Base-by-base conservation (phyloP, 2,113 vertebrate genomes). In the Boulengeromyrus knoepffleri region DNA sequence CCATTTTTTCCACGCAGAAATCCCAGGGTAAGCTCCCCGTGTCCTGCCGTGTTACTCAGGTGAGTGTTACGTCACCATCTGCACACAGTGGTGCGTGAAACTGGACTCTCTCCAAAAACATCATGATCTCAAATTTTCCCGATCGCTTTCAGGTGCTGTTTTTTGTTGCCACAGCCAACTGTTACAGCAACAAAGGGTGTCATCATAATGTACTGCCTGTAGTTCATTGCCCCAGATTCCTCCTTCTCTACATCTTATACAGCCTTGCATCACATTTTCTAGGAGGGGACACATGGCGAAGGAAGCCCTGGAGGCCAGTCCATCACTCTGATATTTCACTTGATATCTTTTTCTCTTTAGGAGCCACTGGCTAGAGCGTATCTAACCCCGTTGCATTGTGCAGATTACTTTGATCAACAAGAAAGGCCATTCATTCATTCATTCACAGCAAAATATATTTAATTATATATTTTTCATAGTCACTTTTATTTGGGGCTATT, bases 81-180 rank as follows among this genome's bases (percentile, higher is more conserved):
- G n/a, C 27, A 17, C 27, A 31, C 85, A 53, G 24, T 3, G 24
- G 47, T 86, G n/a, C n/a, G 2, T 47, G 47, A 74, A 80, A 89
- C 66, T 17, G 50, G 21, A 47, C 3, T 83, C 47, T 85, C 10
- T 62, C 49, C 80, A 58, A 12, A 8, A n/a, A 31, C 12, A 21
- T 13, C 10, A 89, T 49, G 84, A 89, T 85, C 19, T 9, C 50
- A 47, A 77, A 58, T 85, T 89, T 89, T 50, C 77, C 36, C n/a
- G 4, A 84, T 36, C 10, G 21, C 4, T 39, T 53, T 74, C 88
- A 89, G 27, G 13, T 89, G 70, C 80, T 46, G 42, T 21, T 58
- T 58, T 42, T 31, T 49, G 10, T n/a, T 0, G 2, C 77, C 39
- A 49, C 24, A 58, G 27, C 74, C 9, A 21, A 89, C 49, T 45